Base-by-base conservation (phyloP, 1,140 invertebrate genomes). In the Caerostris extrusa region DNA sequence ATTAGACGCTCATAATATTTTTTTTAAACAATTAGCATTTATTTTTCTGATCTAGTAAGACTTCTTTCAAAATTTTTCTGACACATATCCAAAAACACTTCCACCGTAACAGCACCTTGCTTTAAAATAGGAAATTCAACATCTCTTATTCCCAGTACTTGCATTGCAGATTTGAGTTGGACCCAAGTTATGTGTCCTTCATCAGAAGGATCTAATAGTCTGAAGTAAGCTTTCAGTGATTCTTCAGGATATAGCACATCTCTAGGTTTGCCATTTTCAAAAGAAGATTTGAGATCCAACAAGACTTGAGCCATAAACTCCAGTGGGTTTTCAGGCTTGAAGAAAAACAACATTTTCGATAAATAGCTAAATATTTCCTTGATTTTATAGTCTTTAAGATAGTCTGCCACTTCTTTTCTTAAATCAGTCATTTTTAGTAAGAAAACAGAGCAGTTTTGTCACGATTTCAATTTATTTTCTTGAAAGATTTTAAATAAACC, bases 151-250 rank as follows among this genome's bases (percentile, higher is more conserved):
- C 91, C 82, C 3, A 92, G 3, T 2, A 69, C 61, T 10, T 58
- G 10, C 14, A 85, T 7, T 3, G 91, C 91, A 17, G 91, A 67
- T 56, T 58, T 55, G 17, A 92, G 12, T n/a, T 92, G 91, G 6
- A 86, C 60, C 61, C 61, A 60, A 14, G 81, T 53, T 92, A 92
- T 92, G 0, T 14, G 7, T 19, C 81, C 81, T 69, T 85, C 82
- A 3, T 19, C 61, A n/a, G 55, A 58, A 56, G 91, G 60, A 50
- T 92, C 91, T n/a, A 92, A 69, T 12, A 92, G 82, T 69, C 82
- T 82, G 53, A 92, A 92, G 86, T 92, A 92, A 19, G 81, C 82
- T 50, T 14, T 92, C 8, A 92, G 17, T 14, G 81, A 92, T 34
- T 86, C 91, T 14, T 92, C 91, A 3, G 82, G 14, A 19, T 19